A percentile compares a stretch with the other conserved stretches of the same genome.
Evolutionary conservation across 2,888 invertebrate genomes (phyloP).

Genomic region (Ryuthela nishihirai): DNA sequence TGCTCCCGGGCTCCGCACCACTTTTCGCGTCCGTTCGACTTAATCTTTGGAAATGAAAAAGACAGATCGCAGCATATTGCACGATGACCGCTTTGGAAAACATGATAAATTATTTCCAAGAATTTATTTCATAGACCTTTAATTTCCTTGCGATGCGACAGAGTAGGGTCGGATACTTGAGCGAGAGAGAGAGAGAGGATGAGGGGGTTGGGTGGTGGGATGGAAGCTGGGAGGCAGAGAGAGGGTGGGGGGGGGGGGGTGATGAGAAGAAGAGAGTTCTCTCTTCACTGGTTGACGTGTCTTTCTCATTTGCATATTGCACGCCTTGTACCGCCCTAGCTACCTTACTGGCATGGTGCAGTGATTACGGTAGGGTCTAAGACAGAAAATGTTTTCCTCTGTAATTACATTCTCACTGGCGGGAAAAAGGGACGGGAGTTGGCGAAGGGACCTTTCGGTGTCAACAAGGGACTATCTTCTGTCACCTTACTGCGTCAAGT

Average conservation of each 20-base stretch:
- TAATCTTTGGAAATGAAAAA: conserved; percentile 38
- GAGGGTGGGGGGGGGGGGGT: too few species aligned
- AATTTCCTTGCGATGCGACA: conserved; percentile 38
- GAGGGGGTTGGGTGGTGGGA: too few species aligned
- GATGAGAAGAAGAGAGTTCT: too few species aligned
- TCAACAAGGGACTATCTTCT: too few species aligned
- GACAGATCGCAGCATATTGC: conserved; percentile 39
- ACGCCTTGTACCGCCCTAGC: conserved; percentile 13
- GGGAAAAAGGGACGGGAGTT: conserved; percentile 1
- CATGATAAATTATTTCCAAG: conserved; percentile 40
- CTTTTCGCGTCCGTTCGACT: conserved; percentile 6
- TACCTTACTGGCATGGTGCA: conserved; percentile 11
- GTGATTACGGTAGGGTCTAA: conserved; percentile 32
- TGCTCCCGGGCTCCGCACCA: conserved; percentile 1
- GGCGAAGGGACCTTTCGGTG: background rate
- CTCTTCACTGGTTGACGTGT: too few species aligned
- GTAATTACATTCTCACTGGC: conserved; percentile 33
- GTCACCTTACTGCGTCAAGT: too few species aligned
- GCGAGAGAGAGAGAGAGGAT: too few species aligned
- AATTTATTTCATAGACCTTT: conserved; percentile 40
- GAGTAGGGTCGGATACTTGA: too few species aligned
- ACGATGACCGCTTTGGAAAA: conserved; percentile 28
- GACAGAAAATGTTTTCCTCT: conserved; percentile 21
- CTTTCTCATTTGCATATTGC: too few species aligned
- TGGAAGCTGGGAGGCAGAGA: too few species aligned